phyloP scores from a whole-genome alignment of 2,113 vertebrate genomes.

The Tympanuchus pallidicinctus region DNA sequence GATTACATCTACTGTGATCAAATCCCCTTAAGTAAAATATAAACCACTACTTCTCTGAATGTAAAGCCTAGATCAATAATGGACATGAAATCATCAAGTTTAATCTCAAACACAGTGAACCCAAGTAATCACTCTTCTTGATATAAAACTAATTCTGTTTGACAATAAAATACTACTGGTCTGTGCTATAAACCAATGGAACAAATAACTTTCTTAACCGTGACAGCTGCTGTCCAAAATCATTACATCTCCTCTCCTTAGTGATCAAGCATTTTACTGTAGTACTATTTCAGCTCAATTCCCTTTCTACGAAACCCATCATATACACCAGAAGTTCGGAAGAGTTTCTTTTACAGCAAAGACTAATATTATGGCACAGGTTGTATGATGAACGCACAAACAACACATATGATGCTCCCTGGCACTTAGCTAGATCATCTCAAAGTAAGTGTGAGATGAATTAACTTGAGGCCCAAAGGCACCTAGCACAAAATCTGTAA shows the following conservation, averaged over 20 bases:
- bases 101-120: conserved; percentile 67
- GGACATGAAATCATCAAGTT: conserved; percentile 73
- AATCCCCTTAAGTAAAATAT: conserved; percentile 73
- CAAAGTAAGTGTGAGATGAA: background rate
- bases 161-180: conserved; percentile 68
- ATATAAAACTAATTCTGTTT: conserved; percentile 73
- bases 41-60: conserved; percentile 54
- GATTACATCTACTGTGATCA: conserved; percentile 58
- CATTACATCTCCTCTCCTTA: conserved; percentile 48
- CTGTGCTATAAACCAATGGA: conserved; percentile 63
- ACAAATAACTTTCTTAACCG: conserved; percentile 71
- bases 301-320: background rate
- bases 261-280: background rate
- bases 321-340: background rate
- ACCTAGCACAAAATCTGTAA: background rate
- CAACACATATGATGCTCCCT: background rate
- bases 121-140: conserved; percentile 69
- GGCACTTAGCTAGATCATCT: background rate
- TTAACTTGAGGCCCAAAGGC: background rate
- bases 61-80: conserved; percentile 73
- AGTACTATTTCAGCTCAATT: background rate
- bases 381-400: background rate
- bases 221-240: conserved; percentile 61
- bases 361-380: rapidly evolving
- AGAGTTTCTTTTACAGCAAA: background rate